phyloP scores from a whole-genome alignment of 2,797 vertebrate genomes.

The Gallinago solitaria region DNA sequence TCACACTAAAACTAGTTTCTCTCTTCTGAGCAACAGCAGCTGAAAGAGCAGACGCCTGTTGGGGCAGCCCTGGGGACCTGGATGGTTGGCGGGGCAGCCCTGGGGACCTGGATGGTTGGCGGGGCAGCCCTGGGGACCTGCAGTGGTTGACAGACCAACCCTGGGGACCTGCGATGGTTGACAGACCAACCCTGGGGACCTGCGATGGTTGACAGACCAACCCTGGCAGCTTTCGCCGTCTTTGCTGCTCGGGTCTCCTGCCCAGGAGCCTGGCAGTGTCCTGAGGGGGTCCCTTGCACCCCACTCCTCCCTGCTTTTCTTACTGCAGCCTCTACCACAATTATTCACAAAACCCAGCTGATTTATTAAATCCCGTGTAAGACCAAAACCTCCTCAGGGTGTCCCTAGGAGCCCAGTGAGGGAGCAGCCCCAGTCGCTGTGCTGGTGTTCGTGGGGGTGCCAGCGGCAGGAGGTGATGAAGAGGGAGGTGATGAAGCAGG shows the following conservation, averaged over 20 bases:
- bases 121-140: background rate
- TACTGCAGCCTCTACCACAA: background rate
- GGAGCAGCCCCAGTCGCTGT: too few relatives aligned
- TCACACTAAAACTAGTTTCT: background rate
- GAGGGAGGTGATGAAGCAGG: background rate
- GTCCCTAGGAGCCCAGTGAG: background rate
- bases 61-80: background rate
- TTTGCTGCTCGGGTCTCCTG: background rate
- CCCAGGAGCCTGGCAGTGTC: background rate
- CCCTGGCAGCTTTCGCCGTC: background rate
- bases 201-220: background rate
- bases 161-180: too few relatives aligned
- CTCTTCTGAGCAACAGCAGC: background rate
- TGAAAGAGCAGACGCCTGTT: background rate
- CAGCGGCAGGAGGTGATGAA: too few relatives aligned
- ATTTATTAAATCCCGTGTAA: background rate
- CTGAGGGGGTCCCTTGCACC: background rate
- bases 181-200: background rate
- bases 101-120: background rate
- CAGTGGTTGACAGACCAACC: too few relatives aligned
- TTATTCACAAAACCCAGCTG: background rate
- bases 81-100: background rate
- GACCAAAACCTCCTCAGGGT: background rate
- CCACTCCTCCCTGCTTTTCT: background rate
- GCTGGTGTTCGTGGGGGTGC: background rate